Conservation (phyloP, 2,888 invertebrate species). For the Catocala nupta region DNA sequence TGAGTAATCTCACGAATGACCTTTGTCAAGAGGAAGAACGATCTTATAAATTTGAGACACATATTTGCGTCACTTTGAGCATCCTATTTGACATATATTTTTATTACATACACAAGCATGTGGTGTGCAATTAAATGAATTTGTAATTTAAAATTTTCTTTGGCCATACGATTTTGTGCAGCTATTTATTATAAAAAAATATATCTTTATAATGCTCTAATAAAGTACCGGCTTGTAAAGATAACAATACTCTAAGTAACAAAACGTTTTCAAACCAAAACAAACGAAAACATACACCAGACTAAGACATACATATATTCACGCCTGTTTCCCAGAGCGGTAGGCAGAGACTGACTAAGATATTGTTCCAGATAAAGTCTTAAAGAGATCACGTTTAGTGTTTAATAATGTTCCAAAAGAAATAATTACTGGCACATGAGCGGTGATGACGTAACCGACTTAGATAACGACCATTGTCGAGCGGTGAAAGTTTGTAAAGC, state of each 20-base stretch:
- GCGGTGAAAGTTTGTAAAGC: slow-evolving; percentile 66
- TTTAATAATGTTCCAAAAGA: slow-evolving; percentile 47
- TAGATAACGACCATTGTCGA: slow-evolving; percentile 67
- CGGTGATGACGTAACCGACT: slow-evolving; percentile 65
- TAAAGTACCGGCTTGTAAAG: too few relatives aligned
- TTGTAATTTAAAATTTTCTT: too few relatives aligned
- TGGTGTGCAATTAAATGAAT: too few relatives aligned
- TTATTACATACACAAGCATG: too few relatives aligned
- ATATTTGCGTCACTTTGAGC: slow-evolving; percentile 43
- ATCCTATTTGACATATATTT: slow-evolving; percentile 10
- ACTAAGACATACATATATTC: too few relatives aligned
- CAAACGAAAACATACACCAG: background rate
- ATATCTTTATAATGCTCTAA: too few relatives aligned
- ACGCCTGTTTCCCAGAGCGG: too few relatives aligned
- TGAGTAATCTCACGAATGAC: slow-evolving; percentile 66
- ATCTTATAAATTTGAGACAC: slow-evolving; percentile 37
- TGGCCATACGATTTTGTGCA: too few relatives aligned
- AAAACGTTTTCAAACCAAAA: too few relatives aligned
- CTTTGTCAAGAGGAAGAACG: slow-evolving; percentile 59
- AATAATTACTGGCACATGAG: slow-evolving; percentile 49
- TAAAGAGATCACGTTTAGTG: slow-evolving; percentile 26
- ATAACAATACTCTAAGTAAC: background rate
- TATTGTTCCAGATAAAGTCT: slow-evolving; percentile 14
- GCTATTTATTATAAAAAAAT: too few relatives aligned
- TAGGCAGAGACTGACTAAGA: too few relatives aligned